Evolutionary conservation across 2,797 vertebrate species (phyloP).

Genomic region (Micrastur ruficollis): DNA sequence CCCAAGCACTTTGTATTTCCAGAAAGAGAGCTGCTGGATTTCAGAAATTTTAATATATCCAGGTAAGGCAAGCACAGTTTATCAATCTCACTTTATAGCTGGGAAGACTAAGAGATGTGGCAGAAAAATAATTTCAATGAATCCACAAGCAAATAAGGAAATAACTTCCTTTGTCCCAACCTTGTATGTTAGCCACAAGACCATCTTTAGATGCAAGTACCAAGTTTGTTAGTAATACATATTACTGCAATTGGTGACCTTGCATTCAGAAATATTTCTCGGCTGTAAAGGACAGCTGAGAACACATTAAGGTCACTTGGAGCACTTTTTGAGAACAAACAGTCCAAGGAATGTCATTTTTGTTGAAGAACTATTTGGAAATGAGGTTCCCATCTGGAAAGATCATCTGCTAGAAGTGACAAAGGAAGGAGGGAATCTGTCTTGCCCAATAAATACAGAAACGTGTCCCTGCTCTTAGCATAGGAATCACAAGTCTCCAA

Average conservation of each 20-base stretch:
- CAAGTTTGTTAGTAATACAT: background rate
- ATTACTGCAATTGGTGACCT: background rate
- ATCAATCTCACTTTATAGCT: background rate
- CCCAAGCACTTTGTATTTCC: background rate
- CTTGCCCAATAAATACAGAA: slow-evolving; percentile 29
- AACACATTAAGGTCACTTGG: background rate
- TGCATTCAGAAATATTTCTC: background rate
- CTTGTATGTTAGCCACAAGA: background rate
- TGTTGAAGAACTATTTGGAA: slow-evolving; percentile 26
- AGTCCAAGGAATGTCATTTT: slow-evolving; percentile 15
- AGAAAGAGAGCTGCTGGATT: background rate
- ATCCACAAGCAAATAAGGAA: background rate
- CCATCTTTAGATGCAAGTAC: background rate
- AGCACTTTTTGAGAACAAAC: slow-evolving; percentile 20
- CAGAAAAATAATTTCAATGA: background rate
- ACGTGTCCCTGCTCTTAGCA: background rate
- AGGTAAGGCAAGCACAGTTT: background rate
- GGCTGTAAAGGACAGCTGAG: background rate
- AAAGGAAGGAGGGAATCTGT: slow-evolving; percentile 1
- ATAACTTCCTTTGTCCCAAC: background rate
- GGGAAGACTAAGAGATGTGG: background rate
- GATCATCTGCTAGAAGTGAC: slow-evolving; percentile 21
- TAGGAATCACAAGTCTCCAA: background rate
- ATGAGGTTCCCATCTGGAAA: slow-evolving; percentile 41
- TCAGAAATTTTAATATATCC: background rate